Evolutionary conservation across 2,888 invertebrate species (phyloP).

Genomic region (Deilephila porcellus): DNA sequence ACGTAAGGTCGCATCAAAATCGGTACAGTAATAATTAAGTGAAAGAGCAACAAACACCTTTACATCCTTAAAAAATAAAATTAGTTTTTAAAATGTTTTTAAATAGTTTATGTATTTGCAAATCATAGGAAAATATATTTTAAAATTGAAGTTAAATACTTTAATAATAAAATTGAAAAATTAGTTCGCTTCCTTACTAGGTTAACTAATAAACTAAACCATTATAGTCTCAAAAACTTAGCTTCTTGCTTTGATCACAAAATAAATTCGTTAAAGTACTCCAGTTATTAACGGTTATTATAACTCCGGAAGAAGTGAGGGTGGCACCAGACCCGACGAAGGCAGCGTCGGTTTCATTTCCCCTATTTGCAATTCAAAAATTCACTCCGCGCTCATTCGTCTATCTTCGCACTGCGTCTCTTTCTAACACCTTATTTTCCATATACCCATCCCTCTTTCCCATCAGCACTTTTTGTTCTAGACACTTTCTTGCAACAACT

Average conservation of each 20-base stretch:
- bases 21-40: too few relatives aligned
- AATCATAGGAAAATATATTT: too few relatives aligned
- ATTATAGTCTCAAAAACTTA: slow-evolving; percentile 36
- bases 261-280: slow-evolving; percentile 79
- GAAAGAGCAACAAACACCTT: too few relatives aligned
- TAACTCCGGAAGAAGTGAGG: slow-evolving; percentile 72
- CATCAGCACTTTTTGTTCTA: slow-evolving; percentile 61
- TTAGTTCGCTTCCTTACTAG: too few relatives aligned
- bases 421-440: slow-evolving; percentile 48
- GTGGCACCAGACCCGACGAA: slow-evolving; percentile 59
- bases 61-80: too few relatives aligned
- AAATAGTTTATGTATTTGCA: too few relatives aligned
- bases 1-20: too few relatives aligned
- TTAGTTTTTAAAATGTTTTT: too few relatives aligned
- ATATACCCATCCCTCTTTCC: slow-evolving; percentile 53
- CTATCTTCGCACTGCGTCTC: slow-evolving; percentile 52
- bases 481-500: slow-evolving; percentile 63
- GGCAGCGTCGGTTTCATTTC: slow-evolving; percentile 75
- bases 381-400: slow-evolving; percentile 66
- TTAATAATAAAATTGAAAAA: background rate
- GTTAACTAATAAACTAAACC: slow-evolving; percentile 12
- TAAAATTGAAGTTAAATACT: too few relatives aligned
- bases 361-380: slow-evolving; percentile 84
- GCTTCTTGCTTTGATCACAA: slow-evolving; percentile 71
- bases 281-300: slow-evolving; percentile 79